These are phyloP conservation scores for Clavelina lepadiformis DNA, from an alignment of 23 tunicate species.

Conservation along the genomic window DNA sequence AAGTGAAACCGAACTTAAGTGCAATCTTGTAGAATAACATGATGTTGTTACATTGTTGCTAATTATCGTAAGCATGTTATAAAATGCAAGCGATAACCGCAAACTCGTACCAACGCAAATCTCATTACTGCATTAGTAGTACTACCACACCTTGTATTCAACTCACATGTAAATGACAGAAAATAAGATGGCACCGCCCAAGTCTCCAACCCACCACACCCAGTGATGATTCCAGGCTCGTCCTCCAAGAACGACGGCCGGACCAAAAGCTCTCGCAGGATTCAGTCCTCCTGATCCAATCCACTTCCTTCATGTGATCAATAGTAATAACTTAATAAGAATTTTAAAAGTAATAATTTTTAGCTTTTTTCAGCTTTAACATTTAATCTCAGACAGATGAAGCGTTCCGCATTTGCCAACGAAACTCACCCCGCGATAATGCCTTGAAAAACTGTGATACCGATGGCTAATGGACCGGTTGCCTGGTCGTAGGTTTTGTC, in stretches of 20 bases:
- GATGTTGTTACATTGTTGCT: too few relatives aligned
- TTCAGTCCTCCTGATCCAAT: conserved; percentile 84
- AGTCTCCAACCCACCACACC: conserved; percentile 97
- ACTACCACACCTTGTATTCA: neutral
- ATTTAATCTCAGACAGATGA: too few relatives aligned
- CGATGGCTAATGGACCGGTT: conserved; percentile 86
- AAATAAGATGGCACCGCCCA: conserved; percentile 63
- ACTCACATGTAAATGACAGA: conserved; percentile 80
- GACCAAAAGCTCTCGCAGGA: conserved; percentile 85
- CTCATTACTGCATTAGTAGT: neutral
- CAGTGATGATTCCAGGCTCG: conserved; percentile 73
- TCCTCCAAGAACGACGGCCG: conserved; percentile 83
- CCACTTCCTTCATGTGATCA: conserved; percentile 84
- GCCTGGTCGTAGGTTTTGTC: conserved; percentile 87
- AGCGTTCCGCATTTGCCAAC: too few relatives aligned
- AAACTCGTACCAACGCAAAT: neutral
- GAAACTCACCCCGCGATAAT: conserved; percentile 88
- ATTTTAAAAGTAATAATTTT: too few relatives aligned
- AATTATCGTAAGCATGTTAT: too few relatives aligned
- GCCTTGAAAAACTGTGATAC: conserved; percentile 93
- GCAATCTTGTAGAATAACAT: too few relatives aligned
- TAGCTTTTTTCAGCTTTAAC: too few relatives aligned
- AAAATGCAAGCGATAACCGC: too few relatives aligned
- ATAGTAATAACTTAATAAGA: too few relatives aligned
- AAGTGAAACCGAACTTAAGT: too few relatives aligned